phyloP scores from a whole-genome alignment of 2,113 vertebrate genomes.

The Grammomys surdaster region DNA sequence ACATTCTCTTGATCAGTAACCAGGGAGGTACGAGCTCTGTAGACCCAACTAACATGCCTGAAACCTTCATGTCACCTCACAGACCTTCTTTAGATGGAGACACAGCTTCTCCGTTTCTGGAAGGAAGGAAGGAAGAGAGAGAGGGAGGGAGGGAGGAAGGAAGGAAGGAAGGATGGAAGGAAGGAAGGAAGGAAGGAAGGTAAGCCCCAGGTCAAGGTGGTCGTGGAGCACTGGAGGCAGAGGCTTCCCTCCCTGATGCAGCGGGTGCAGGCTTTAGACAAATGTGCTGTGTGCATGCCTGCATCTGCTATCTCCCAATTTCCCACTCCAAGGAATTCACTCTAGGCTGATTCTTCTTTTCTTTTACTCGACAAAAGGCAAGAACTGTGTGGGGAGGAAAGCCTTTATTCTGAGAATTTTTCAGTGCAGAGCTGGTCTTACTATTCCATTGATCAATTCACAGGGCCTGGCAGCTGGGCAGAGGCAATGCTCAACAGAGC shows the following conservation, averaged over 20 bases:
- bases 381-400: constrained; percentile 21
- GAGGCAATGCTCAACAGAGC: not conserved
- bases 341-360: constrained; percentile 53
- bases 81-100: not conserved
- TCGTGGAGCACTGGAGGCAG: not conserved
- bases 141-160: too few species aligned
- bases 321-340: constrained; percentile 30
- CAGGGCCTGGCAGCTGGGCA: not conserved
- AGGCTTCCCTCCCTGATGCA: not conserved
- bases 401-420: constrained; percentile 58
- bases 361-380: constrained; percentile 71
- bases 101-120: not conserved
- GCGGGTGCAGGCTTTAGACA: constrained; percentile 23
- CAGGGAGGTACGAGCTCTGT: not conserved
- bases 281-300: not conserved
- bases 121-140: not conserved
- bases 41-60: not conserved
- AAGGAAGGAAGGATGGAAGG: not conserved
- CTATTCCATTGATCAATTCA: constrained; percentile 24
- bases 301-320: constrained; percentile 37
- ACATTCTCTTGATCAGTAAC: not conserved
- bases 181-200: not conserved
- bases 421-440: not conserved
- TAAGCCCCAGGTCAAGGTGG: not conserved
- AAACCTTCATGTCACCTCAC: not conserved